Percentiles rank a stretch among this genome's conserved stretches.
Conservation (phyloP, 2,888 invertebrate genomes). For the Acronicta psi region DNA sequence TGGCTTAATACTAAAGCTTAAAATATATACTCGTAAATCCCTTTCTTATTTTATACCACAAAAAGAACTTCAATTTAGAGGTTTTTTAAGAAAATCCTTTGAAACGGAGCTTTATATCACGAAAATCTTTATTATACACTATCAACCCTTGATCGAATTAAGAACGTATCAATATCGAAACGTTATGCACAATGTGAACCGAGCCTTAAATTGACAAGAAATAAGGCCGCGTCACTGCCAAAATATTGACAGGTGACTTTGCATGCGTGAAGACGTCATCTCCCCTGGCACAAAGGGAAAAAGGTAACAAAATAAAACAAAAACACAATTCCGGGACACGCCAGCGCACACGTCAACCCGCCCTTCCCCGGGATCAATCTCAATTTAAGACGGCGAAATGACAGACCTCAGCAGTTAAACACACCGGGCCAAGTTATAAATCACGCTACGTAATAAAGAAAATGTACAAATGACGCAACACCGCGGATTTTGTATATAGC, state of each 20-base stretch:
- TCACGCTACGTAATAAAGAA: conserved; percentile 85
- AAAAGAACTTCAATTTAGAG: too few relatives aligned
- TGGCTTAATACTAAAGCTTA: too few relatives aligned
- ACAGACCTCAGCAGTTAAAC: conserved; percentile 87
- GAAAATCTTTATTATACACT: neutral
- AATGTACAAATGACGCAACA: conserved; percentile 81
- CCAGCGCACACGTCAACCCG: conserved; percentile 71
- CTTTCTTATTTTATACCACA: too few relatives aligned
- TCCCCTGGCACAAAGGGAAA: conserved; percentile 58
- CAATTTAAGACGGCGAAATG: conserved; percentile 87
- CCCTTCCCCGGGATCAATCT: conserved; percentile 84
- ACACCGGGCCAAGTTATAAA: conserved; percentile 86
- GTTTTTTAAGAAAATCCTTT: too few relatives aligned
- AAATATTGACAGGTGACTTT: conserved; percentile 62
- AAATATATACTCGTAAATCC: too few relatives aligned
- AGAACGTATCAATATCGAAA: conserved; percentile 9
- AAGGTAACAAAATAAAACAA: conserved; percentile 71
- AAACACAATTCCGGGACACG: conserved; percentile 75
- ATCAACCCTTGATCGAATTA: neutral
- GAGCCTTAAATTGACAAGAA: conserved; percentile 49
- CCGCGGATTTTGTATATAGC: conserved; percentile 59
- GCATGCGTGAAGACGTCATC: conserved; percentile 57
- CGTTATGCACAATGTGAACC: conserved; percentile 2
- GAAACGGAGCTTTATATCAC: too few relatives aligned
- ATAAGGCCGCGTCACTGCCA: conserved; percentile 54